Conservation (phyloP, 2,797 vertebrate species). For the Rhinichthys osculus region DNA sequence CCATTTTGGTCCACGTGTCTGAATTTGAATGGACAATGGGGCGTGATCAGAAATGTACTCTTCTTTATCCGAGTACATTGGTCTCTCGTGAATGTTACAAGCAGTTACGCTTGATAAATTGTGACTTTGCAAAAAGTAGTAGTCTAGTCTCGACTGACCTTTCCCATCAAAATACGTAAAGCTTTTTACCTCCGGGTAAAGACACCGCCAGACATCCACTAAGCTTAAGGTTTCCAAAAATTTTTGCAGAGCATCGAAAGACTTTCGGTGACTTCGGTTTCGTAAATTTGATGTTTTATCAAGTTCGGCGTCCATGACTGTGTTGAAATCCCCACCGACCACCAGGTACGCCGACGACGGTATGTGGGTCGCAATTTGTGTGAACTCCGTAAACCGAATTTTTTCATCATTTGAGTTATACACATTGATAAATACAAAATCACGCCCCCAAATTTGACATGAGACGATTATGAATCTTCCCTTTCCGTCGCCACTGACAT, state of each 20-base stretch:
- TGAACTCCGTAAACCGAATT: conserved; percentile 32
- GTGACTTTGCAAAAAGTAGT: conserved; percentile 48
- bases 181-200: conserved; percentile 49
- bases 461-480: conserved; percentile 50
- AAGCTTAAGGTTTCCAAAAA: conserved; percentile 42
- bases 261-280: conserved; percentile 48
- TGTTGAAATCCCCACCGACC: conserved; percentile 60
- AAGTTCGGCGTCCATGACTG: conserved; percentile 45
- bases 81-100: conserved; percentile 50
- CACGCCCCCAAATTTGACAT: conserved; percentile 35
- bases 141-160: conserved; percentile 58
- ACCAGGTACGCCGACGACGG: conserved; percentile 8
- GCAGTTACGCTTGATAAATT: conserved; percentile 30
- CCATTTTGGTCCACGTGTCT: conserved; percentile 25
- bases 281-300: conserved; percentile 54
- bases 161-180: conserved; percentile 56
- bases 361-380: neutral
- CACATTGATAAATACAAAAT: conserved; percentile 56
- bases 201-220: conserved; percentile 55
- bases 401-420: conserved; percentile 56
- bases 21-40: conserved; percentile 56
- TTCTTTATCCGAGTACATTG: conserved; percentile 28
- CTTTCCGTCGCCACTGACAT: conserved; percentile 35
- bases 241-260: neutral
- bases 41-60: conserved; percentile 56